Conservation (phyloP, 2,113 vertebrate species). For the Climacteris rufus region DNA sequence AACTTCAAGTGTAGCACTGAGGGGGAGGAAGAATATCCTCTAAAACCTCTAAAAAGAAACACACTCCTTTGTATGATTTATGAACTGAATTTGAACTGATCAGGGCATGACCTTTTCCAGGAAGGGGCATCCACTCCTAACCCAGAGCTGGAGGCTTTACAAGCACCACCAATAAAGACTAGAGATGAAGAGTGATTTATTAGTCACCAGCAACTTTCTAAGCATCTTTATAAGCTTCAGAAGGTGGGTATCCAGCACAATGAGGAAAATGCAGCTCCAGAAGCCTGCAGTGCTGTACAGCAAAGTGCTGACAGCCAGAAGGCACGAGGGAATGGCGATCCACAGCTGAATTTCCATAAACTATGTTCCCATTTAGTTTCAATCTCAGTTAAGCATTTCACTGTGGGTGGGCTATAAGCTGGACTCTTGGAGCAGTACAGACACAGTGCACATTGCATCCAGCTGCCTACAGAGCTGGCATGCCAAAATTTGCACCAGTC, state of each 20-base stretch:
- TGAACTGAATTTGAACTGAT: slow-evolving; percentile 37
- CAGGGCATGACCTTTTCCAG: slow-evolving; percentile 9
- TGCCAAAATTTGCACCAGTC: not conserved
- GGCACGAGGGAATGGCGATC: not conserved
- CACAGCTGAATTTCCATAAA: slow-evolving; percentile 45
- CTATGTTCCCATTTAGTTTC: not conserved
- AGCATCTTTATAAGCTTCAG: slow-evolving; percentile 9
- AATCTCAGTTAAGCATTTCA: not conserved
- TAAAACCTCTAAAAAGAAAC: not conserved
- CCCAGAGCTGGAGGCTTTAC: not conserved
- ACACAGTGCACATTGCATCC: not conserved
- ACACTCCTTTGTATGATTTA: not conserved
- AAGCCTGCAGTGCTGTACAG: not conserved
- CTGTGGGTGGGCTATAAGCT: slow-evolving; percentile 51
- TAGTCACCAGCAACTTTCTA: slow-evolving; percentile 25
- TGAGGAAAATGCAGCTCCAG: not conserved
- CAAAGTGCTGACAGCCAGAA: slow-evolving; percentile 46
- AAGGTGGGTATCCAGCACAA: slow-evolving; percentile 3
- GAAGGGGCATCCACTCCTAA: not conserved
- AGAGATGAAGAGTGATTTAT: slow-evolving; percentile 35
- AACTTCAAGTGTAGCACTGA: not conserved
- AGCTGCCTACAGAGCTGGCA: not conserved
- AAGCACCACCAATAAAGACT: not conserved
- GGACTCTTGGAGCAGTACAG: not conserved
- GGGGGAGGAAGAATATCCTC: not conserved